Percentiles rank a stretch among this genome's conserved stretches.
These are phyloP conservation scores for Acleris literana DNA, from an alignment of 2,888 invertebrate species.

Conservation along the genomic window DNA sequence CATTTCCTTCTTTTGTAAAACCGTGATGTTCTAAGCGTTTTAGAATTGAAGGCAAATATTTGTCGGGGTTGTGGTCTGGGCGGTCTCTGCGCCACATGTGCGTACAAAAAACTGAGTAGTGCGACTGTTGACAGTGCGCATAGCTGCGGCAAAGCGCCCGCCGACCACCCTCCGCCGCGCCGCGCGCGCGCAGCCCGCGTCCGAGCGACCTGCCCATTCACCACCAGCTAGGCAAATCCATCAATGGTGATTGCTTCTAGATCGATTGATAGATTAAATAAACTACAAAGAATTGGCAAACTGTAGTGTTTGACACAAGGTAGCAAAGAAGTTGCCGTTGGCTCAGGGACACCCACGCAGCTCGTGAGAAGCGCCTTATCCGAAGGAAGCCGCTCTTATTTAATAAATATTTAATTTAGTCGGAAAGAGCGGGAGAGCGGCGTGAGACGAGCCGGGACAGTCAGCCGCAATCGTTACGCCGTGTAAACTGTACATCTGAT, in stretches of 20 bases:
- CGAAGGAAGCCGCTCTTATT: constrained; percentile 64
- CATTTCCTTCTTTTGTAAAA: constrained; percentile 65
- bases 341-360: constrained; percentile 31
- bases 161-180: constrained; percentile 64
- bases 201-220: constrained; percentile 5
- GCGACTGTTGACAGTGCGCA: constrained; percentile 79
- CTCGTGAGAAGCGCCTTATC: constrained; percentile 71
- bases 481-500: constrained; percentile 76
- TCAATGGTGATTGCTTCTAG: too few species aligned
- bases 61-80: constrained; percentile 71
- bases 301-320: too few species aligned
- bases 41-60: constrained; percentile 80
- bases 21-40: constrained; percentile 72
- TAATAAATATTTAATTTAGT: constrained; percentile 78
- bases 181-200: not conserved
- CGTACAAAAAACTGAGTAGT: constrained; percentile 72
- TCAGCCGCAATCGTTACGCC: constrained; percentile 67
- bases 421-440: constrained; percentile 60
- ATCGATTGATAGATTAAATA: not conserved
- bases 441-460: constrained; percentile 52
- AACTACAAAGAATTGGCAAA: constrained; percentile 4
- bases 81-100: constrained; percentile 70
- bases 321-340: not conserved
- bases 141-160: constrained; percentile 68
- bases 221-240: not conserved